Evolutionary conservation across 2,797 vertebrate species (phyloP).

Genomic region (Microcaecilia unicolor): DNA sequence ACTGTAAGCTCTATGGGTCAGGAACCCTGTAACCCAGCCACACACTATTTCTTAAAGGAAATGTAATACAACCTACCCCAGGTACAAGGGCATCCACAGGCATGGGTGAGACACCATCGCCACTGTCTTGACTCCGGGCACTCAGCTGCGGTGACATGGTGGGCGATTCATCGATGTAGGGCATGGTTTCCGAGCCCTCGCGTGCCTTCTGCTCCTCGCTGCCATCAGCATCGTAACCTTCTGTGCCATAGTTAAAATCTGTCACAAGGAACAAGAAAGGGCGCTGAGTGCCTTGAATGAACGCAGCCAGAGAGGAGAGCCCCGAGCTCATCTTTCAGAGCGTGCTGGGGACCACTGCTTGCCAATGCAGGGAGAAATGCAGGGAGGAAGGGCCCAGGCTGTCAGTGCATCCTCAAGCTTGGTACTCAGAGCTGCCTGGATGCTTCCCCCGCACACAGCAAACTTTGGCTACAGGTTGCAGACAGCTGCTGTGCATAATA

Average conservation of each 20-base stretch:
- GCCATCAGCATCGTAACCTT: constrained; percentile 86
- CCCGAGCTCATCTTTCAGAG: no score
- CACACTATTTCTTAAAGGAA: no score
- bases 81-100: constrained; percentile 67
- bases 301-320: constrained; percentile 30
- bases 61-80: constrained; percentile 65
- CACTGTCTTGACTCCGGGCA: constrained; percentile 68
- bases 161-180: constrained; percentile 93
- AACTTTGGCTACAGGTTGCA: not conserved
- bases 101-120: constrained; percentile 63
- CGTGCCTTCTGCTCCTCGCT: constrained; percentile 87
- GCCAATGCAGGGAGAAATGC: not conserved
- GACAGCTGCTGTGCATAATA: constrained; percentile 8
- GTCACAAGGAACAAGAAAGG: constrained; percentile 41
- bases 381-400: not conserved
- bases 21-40: no score
- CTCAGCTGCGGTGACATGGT: constrained; percentile 96
- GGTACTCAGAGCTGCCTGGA: no score
- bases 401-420: no score
- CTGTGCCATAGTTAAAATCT: constrained; percentile 96
- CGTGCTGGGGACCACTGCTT: not conserved
- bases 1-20: no score
- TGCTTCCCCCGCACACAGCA: no score
- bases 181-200: constrained; percentile 91
- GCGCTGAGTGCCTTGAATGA: constrained; percentile 37